Base-by-base conservation (phyloP, 1,140 invertebrate species). In the Manduca sexta region DNA sequence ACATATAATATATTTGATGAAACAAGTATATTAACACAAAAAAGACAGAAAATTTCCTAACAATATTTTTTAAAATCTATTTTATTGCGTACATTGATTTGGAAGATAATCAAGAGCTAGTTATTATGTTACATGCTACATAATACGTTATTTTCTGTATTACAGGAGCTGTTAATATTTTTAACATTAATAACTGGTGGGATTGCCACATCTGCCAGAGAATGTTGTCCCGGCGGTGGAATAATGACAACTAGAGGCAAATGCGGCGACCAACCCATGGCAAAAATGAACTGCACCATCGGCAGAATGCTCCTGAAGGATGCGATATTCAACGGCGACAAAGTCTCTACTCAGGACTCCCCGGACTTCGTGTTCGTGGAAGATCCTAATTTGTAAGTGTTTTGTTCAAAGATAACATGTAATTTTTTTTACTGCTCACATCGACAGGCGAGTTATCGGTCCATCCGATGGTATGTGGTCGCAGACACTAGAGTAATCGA, bases 251-350 rank as follows among this genome's bases (percentile, higher is more conserved):
- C 46, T 0, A 50, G 55, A 8, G 74, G 75, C 0, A 59, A 39
- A 33, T 84, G 80, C 41, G 63, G 64, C 0, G 42, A 47, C 2
- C 38, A 49, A 7, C 43, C 40, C 0, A 45, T 50, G 39, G 49
- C 62, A 13, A 51, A 45, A 6, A 47, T 80, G 43, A 73, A 71
- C 38, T 85, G 81, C 48, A 56, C 63, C 5, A 37, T 64, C 1
- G 77, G 81, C 2, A 57, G 59, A 2, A 64, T 81, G 63, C 50
- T 83, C 2, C 64, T 84, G 1, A 69, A 47, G 29, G 74, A 84
- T 10, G 52, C 76, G 14, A 54, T 78, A 6, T 18, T 80, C 0
- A 53, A 67, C 2, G 79, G 79, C 0, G 52, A 69, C 41, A 80
- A 76, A 44, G 44, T 84, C 1, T 73, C 70, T 26, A 83, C 81